These are phyloP conservation scores for Poecilia velifera DNA, from an alignment of 2,797 vertebrate genomes.

Conservation along the genomic window DNA sequence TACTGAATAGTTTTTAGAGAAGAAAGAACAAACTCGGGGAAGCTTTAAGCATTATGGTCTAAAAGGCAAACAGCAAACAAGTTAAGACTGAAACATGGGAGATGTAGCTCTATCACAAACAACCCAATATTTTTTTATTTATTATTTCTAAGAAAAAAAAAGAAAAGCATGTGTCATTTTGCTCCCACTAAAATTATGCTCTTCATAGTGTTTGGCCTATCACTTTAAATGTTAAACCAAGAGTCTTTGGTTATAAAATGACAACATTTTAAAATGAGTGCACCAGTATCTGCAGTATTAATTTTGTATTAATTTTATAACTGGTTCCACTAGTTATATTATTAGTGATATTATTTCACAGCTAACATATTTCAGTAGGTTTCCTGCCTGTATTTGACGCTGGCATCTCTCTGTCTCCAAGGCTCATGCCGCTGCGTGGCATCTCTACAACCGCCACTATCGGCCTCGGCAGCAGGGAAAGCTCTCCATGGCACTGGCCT, in stretches of 20 bases:
- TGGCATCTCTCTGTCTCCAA: constrained; percentile 50
- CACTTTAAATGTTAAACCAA: too few species aligned
- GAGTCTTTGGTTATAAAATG: too few species aligned
- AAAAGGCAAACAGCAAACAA: not conserved
- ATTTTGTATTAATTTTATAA: too few species aligned
- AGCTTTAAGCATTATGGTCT: not conserved
- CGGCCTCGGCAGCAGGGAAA: constrained; percentile 86
- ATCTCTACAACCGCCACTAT: constrained; percentile 89
- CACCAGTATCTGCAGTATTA: too few species aligned
- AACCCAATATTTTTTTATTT: too few species aligned
- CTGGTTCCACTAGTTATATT: not conserved
- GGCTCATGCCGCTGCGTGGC: constrained; percentile 95
- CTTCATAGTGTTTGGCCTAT: too few species aligned
- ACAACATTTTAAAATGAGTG: too few species aligned
- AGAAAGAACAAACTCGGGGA: not conserved
- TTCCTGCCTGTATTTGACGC: not conserved
- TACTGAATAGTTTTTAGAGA: not conserved
- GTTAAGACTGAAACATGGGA: too few species aligned
- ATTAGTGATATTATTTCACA: not conserved
- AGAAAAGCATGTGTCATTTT: too few species aligned
- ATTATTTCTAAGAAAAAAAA: too few species aligned
- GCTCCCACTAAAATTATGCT: too few species aligned
- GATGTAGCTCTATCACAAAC: too few species aligned
- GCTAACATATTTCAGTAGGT: not conserved
- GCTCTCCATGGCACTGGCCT: constrained; percentile 93